Evolutionary conservation across 2,113 vertebrate species (phyloP), one percentile per base, ranked within the genome.

Genomic region (Vicugna pacos): DNA sequence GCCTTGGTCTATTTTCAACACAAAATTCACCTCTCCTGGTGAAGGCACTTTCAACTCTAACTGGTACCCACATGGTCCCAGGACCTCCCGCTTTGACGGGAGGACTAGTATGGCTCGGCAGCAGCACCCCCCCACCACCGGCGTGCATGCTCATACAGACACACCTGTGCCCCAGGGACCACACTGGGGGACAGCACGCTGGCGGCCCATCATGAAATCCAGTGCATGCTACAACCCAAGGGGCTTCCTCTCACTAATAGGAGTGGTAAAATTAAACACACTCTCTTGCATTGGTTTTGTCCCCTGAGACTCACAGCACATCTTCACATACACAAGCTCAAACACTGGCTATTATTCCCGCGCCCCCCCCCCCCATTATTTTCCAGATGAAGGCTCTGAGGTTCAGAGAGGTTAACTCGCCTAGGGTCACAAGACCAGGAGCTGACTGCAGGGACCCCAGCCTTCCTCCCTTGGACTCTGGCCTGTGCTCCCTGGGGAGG

Each of bases 251-350:
- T 8, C 52, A 2, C 80, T 92, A 48, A 32, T 30, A 70, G 64
- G 67, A 82, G 30, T 10, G 54, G 65, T 70, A 26, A 82, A 76
- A 91, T 82, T 73, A 50, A 81, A 91, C 86, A 30, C 42, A 88
- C 62, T 54, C n/a, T 58, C 58, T 10, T 9, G 64, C 56, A 2
- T 17, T 50, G 83, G 67, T 72, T 82, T 70, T 70, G 56, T 84
- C 80, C 54, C 54, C 0, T 0, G 50, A 84, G 80, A 72, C 75
- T 95, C 93, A 94, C 76, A 91, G 7, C 79, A 54, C 67, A 58
- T 65, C 82, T 94, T 38, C 20, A 30, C 22, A 26, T 54, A 30
- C 11, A 14, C 24, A 3, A 46, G 26, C 62, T 79, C 62, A 38
- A 28, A 7, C 9, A 58, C 56, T 10, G 46, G 69, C 28, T 95